phyloP scores from a whole-genome alignment of 2,797 vertebrate species.

The Australoheros facetus region DNA sequence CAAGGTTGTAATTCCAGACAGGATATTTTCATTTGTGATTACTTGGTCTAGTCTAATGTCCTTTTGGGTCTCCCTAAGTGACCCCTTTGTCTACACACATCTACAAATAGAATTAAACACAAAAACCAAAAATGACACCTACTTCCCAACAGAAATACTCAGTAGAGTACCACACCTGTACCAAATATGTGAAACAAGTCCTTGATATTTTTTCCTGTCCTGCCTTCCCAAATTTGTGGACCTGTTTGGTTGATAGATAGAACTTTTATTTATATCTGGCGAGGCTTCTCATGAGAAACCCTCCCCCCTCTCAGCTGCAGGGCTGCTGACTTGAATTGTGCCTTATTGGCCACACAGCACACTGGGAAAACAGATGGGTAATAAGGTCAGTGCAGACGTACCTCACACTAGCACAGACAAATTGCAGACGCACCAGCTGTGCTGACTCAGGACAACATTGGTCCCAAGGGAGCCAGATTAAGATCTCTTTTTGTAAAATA shows the following conservation, averaged over 20 bases:
- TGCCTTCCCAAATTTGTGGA: slow-evolving; percentile 49
- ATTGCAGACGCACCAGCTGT: slow-evolving; percentile 70
- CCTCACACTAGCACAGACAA: slow-evolving; percentile 66
- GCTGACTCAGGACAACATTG: slow-evolving; percentile 73
- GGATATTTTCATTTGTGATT: not conserved
- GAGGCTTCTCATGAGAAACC: slow-evolving; percentile 44
- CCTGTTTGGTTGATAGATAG: slow-evolving; percentile 69
- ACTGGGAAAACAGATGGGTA: slow-evolving; percentile 76
- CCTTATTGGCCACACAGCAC: slow-evolving; percentile 63
- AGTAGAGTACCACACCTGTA: not conserved
- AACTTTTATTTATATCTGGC: slow-evolving; percentile 66
- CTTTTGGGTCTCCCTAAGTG: not conserved
- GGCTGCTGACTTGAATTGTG: slow-evolving; percentile 74
- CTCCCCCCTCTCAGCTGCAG: slow-evolving; percentile 61
- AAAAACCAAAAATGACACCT: slow-evolving; percentile 15
- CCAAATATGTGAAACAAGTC: slow-evolving; percentile 27
- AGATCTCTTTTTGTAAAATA: slow-evolving; percentile 39
- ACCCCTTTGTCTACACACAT: not conserved
- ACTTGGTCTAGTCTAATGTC: not conserved
- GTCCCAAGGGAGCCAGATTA: slow-evolving; percentile 58
- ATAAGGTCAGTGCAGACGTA: slow-evolving; percentile 75
- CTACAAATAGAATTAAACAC: not conserved
- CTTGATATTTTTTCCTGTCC: not conserved
- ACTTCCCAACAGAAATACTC: not conserved
- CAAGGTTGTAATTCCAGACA: slow-evolving; percentile 9